phyloP scores from a whole-genome alignment of 2,888 invertebrate species.

The Leucoma salicis region DNA sequence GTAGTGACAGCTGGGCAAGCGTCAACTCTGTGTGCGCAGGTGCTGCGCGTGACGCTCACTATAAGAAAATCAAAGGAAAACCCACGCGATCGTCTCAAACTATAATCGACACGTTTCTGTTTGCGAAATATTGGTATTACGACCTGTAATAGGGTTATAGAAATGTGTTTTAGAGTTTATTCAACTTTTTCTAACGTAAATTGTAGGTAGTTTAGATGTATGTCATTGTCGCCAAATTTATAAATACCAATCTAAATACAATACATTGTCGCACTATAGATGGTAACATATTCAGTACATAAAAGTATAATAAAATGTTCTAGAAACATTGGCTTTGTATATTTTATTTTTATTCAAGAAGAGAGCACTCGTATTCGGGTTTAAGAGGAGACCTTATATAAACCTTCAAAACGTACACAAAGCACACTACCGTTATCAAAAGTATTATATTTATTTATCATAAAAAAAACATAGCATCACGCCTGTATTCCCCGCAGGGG shows the following conservation, averaged over 20 bases:
- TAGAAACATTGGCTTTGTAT: no score
- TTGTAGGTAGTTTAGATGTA: constrained; percentile 24
- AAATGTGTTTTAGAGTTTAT: constrained; percentile 37
- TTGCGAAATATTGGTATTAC: constrained; percentile 61
- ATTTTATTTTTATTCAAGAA: no score
- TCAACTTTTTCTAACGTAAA: constrained; percentile 32
- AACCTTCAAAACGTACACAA: no score
- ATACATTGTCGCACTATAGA: neutral
- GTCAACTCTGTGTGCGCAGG: constrained; percentile 63
- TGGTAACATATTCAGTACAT: neutral
- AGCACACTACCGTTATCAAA: no score
- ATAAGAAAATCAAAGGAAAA: constrained; percentile 71
- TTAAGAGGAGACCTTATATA: no score
- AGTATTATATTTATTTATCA: no score
- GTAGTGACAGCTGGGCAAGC: constrained; percentile 73
- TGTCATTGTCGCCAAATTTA: constrained; percentile 24
- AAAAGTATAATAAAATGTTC: no score
- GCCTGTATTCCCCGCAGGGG: no score
- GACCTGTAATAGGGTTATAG: constrained; percentile 50
- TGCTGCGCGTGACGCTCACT: constrained; percentile 56
- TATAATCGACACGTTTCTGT: constrained; percentile 50
- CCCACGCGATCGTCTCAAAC: constrained; percentile 54
- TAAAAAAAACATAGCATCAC: no score
- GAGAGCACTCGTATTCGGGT: no score
- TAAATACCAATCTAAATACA: constrained; percentile 2